phyloP scores from a whole-genome alignment of 2,113 vertebrate species.

The Lanius collurio region DNA sequence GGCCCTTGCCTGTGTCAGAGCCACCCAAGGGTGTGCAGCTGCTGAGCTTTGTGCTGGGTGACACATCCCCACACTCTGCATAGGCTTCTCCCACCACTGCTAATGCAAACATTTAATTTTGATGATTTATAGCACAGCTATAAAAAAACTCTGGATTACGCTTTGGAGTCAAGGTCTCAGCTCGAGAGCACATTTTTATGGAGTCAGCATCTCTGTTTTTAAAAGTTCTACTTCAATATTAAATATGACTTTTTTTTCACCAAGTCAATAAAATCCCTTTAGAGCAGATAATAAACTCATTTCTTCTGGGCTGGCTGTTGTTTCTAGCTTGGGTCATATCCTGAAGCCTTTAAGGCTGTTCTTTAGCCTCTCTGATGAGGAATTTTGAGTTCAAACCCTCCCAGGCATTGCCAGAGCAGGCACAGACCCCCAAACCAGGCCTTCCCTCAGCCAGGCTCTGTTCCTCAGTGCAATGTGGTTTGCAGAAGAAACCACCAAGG shows the following conservation, averaged over 20 bases:
- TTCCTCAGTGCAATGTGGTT: accelerated
- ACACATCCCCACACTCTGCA: neutral
- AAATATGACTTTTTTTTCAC: conserved; percentile 26
- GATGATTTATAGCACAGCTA: conserved; percentile 56
- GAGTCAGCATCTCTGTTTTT: conserved; percentile 64
- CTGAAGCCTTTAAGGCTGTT: neutral
- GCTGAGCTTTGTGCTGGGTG: neutral
- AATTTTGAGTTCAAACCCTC: neutral
- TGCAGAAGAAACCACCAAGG: neutral
- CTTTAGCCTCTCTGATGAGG: neutral
- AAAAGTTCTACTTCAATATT: conserved; percentile 59
- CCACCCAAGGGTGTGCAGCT: neutral
- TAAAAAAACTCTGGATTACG: conserved; percentile 48
- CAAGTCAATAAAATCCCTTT: conserved; percentile 49
- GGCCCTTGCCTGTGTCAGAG: neutral
- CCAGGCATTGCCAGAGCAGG: neutral
- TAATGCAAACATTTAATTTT: conserved; percentile 66
- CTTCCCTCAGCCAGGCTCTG: neutral
- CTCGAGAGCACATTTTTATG: conserved; percentile 57
- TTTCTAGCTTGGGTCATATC: neutral
- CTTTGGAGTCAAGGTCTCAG: conserved; percentile 55
- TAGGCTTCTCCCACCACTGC: neutral
- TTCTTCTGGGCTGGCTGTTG: conserved; percentile 31
- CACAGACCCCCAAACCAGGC: neutral
- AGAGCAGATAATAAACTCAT: conserved; percentile 42